A percentile compares a stretch with the other conserved stretches of the same genome.
Conservation (phyloP, 2,113 vertebrate genomes). For the Eulemur macaco region DNA sequence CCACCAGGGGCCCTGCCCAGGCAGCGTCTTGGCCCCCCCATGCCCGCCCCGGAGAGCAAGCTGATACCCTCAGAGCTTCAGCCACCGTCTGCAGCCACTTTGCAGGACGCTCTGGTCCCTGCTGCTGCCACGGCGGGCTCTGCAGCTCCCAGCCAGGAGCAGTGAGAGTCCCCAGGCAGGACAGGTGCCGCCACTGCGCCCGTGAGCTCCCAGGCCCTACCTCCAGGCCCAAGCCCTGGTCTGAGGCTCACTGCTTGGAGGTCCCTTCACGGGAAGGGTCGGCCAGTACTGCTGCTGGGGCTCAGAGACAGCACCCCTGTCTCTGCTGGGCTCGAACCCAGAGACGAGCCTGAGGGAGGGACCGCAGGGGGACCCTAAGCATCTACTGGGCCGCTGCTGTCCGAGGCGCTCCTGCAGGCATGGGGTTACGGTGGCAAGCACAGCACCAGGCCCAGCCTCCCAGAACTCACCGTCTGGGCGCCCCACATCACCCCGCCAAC, state of each 20-base stretch:
- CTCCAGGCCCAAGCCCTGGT: accelerated
- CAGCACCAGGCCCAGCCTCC: neutral
- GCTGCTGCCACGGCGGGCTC: neutral
- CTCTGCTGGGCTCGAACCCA: too few species aligned
- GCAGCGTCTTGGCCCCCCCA: neutral
- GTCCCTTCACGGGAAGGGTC: neutral
- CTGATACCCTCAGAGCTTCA: neutral
- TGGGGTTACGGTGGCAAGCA: neutral
- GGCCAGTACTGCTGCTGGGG: neutral
- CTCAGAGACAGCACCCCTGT: too few species aligned
- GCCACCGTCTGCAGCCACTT: neutral
- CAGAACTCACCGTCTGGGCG: neutral
- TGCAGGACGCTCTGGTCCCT: neutral
- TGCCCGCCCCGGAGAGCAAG: accelerated
- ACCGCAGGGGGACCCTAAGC: accelerated
- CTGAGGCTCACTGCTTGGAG: neutral
- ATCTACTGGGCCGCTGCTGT: accelerated
- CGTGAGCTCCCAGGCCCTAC: neutral
- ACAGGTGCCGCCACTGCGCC: accelerated
- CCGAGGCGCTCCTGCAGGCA: neutral
- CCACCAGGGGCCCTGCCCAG: neutral
- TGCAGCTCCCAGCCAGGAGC: neutral
- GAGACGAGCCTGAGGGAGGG: neutral
- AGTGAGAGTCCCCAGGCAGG: neutral
- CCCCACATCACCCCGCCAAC: too few species aligned